These are phyloP conservation scores for Pandion haliaetus DNA, from an alignment of 2,113 vertebrate species.

Conservation along the genomic window DNA sequence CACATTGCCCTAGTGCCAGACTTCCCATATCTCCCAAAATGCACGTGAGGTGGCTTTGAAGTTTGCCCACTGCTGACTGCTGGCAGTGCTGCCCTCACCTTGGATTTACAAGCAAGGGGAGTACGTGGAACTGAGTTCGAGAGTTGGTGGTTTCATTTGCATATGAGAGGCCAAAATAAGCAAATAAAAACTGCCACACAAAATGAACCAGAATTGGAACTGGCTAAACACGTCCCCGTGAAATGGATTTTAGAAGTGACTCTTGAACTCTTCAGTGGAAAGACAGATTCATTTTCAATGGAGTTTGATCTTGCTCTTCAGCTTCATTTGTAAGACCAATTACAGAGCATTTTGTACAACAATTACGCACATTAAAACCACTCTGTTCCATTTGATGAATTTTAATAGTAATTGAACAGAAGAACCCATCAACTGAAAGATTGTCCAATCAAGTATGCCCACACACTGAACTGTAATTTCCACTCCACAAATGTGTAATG, in stretches of 20 bases:
- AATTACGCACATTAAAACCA: constrained; percentile 77
- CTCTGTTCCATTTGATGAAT: constrained; percentile 81
- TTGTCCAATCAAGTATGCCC: constrained; percentile 75
- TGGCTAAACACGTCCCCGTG: constrained; percentile 49
- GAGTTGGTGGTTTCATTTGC: constrained; percentile 51
- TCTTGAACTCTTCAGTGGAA: constrained; percentile 58
- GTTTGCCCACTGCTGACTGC: background rate
- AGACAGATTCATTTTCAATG: constrained; percentile 71
- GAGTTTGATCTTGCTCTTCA: constrained; percentile 70
- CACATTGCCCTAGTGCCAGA: background rate
- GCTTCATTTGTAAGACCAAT: constrained; percentile 82
- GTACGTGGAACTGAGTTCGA: background rate
- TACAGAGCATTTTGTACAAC: constrained; percentile 79
- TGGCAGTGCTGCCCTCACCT: background rate
- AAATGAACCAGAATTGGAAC: constrained; percentile 56
- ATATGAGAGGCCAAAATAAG: constrained; percentile 62
- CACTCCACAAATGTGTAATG: constrained; percentile 53
- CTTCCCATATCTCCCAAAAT: background rate
- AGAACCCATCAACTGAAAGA: constrained; percentile 74
- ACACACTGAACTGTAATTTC: constrained; percentile 74
- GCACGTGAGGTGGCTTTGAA: background rate
- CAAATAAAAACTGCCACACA: constrained; percentile 63
- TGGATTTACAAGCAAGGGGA: background rate
- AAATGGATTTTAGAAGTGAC: constrained; percentile 52
- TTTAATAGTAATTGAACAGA: constrained; percentile 83